Percentiles rank a stretch among this genome's conserved stretches.
These are phyloP conservation scores for Halyomorpha halys DNA, from an alignment of 1,140 invertebrate species.

Conservation along the genomic window DNA sequence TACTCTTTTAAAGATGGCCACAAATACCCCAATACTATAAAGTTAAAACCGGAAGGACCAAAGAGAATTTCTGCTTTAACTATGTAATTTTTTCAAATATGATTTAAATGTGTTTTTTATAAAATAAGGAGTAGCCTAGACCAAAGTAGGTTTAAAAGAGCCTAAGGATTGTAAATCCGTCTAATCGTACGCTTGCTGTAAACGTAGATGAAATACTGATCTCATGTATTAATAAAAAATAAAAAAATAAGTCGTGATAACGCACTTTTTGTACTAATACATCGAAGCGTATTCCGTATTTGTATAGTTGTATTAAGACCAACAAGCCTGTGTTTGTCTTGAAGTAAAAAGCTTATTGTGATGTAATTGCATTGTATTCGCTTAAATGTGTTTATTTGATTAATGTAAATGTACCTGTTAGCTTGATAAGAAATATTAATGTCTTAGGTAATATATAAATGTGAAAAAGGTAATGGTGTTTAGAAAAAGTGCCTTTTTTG, in stretches of 20 bases:
- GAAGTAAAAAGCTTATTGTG: slow-evolving; percentile 24
- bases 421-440: slow-evolving; percentile 7
- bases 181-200: slow-evolving; percentile 25
- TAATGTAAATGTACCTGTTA: slow-evolving; percentile 25
- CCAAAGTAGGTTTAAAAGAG: slow-evolving; percentile 14
- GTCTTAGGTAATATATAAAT: slow-evolving; percentile 10
- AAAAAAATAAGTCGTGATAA: slow-evolving; percentile 17
- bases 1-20: slow-evolving; percentile 2
- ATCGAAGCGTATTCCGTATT: slow-evolving; percentile 22
- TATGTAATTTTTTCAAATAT: neutral
- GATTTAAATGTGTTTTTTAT: neutral
- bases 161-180: slow-evolving; percentile 28
- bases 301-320: slow-evolving; percentile 19
- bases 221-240: slow-evolving; percentile 22
- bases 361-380: slow-evolving; percentile 22
- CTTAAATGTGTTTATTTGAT: slow-evolving; percentile 14
- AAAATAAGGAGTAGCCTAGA: too few species aligned
- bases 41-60: slow-evolving; percentile 23
- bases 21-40: slow-evolving; percentile 22
- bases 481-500: slow-evolving; percentile 27
- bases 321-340: neutral
- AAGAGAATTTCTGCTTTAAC: slow-evolving; percentile 21
- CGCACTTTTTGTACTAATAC: slow-evolving; percentile 23
- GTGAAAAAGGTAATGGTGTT: neutral
- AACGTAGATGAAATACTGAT: slow-evolving; percentile 21